Conservation (phyloP, 2,888 invertebrate genomes). For the Sphaerophoria taeniata region DNA sequence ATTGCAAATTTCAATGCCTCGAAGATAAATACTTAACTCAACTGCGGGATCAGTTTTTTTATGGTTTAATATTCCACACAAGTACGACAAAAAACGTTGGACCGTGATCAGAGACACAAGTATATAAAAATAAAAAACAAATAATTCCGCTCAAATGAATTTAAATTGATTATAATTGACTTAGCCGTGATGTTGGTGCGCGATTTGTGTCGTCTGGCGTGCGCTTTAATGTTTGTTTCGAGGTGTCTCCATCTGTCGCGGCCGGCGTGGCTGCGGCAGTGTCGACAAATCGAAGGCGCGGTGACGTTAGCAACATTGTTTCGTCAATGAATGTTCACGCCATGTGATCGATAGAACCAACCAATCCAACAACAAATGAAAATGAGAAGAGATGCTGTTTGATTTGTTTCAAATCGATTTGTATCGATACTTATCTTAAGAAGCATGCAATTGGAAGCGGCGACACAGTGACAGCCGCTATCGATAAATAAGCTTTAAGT, state of each 20-base stretch:
- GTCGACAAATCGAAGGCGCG: background rate
- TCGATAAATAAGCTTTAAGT: slow-evolving; percentile 13
- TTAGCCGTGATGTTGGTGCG: slow-evolving; percentile 65
- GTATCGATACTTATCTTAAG: slow-evolving; percentile 26
- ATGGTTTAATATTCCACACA: slow-evolving; percentile 61
- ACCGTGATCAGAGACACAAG: slow-evolving; percentile 66
- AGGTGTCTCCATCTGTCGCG: slow-evolving; percentile 45
- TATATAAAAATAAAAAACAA: no score
- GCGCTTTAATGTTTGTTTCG: slow-evolving; percentile 53
- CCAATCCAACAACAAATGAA: slow-evolving; percentile 11
- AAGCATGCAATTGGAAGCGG: slow-evolving; percentile 38
- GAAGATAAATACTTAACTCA: background rate
- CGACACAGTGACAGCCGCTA: slow-evolving; percentile 49
- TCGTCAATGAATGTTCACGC: background rate
- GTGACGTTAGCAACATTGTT: slow-evolving; percentile 23
- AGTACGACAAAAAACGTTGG: slow-evolving; percentile 50
- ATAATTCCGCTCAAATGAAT: slow-evolving; percentile 70
- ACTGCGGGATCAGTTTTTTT: slow-evolving; percentile 18
- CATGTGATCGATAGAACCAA: background rate
- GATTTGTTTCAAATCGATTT: no score
- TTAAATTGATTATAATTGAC: slow-evolving; percentile 74
- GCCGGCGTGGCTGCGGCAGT: no score
- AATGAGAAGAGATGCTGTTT: slow-evolving; percentile 5
- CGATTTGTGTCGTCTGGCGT: slow-evolving; percentile 63
- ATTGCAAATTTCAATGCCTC: slow-evolving; percentile 44